A percentile compares a stretch with the other conserved stretches of the same genome.
phyloP scores from a whole-genome alignment of 2,888 invertebrate species.

The Melikaiella ostensackeni region DNA sequence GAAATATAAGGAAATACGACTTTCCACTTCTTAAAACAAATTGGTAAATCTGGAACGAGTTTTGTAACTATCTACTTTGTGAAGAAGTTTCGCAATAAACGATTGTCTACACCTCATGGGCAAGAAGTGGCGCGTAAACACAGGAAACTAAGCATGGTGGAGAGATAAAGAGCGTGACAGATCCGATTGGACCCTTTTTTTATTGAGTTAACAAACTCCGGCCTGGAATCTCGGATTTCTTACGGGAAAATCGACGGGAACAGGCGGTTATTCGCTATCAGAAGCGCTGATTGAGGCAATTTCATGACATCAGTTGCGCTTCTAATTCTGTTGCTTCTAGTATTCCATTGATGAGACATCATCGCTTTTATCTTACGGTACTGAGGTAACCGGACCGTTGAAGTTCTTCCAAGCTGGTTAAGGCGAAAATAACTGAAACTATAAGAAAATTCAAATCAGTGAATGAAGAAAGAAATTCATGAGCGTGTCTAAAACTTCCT shows the following conservation, averaged over 20 bases:
- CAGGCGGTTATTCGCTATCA: not conserved
- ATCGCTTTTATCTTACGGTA: not conserved
- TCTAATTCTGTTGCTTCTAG: not conserved
- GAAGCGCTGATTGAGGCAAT: not conserved
- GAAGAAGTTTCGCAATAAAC: not conserved
- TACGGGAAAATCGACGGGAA: not conserved
- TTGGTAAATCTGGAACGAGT: too few species aligned
- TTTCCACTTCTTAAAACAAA: too few species aligned
- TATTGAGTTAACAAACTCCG: conserved; percentile 38
- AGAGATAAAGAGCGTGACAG: conserved; percentile 68
- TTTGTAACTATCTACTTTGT: not conserved
- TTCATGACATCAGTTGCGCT: not conserved
- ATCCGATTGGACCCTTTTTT: conserved; percentile 65
- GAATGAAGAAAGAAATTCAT: not conserved
- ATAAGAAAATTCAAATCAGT: not conserved
- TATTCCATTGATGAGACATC: not conserved
- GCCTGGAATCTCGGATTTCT: not conserved
- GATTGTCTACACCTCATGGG: conserved; percentile 1
- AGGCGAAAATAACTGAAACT: not conserved
- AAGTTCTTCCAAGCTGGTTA: not conserved
- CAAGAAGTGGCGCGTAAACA: conserved; percentile 64
- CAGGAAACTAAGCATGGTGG: conserved; percentile 67
- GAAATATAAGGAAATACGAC: too few species aligned
- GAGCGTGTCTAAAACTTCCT: not conserved
- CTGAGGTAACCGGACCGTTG: not conserved